Evolutionary conservation across 1,140 invertebrate species (phyloP), one percentile per base, ranked within the genome.

Genomic region (Caerostris extrusa): DNA sequence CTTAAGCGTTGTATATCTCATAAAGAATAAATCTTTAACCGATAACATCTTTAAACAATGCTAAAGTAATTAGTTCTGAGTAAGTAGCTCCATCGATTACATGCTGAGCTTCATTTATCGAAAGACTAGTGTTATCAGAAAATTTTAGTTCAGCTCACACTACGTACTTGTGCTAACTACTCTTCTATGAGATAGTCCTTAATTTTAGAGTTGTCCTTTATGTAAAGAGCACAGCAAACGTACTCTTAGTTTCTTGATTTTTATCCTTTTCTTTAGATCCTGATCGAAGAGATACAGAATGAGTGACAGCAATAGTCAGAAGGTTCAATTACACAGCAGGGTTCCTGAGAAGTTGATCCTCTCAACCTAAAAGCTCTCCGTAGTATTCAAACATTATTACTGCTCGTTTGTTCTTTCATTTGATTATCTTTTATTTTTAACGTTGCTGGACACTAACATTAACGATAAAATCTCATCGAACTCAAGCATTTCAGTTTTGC

Each of bases 51-150:
- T 69, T n/a, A 69, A 19, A 69, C 67, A 34, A 69, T 5, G 67
- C 67, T 69, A 17, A 69, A 69, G n/a, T 69, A 69, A 69, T 69
- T 69, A 69, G 67, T n/a, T 69, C 67, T 19, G 19, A 19, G 67
- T 69, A 69, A 69, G 67, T 69, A 69, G 67, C 6, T 69, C 19
- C 67, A 69, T 69, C 67, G 67, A 69, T 69, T 69, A 69, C 67
- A 64, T 14, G 17, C 17, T 69, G n/a, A 69, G 67, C 67, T 69
- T 69, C 67, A n/a, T 69, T n/a, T n/a, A 6, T 7, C 7, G 17
- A 69, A 69, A 69, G 67, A 7, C n/a, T n/a, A 69, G 14, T 69
- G 67, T 69, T 69, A 69, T 69, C 17, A 69, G 67, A 69, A 34
- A 69, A 69, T n/a, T 69, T 69, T n/a, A 69, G 67, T n/a, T 69